A percentile compares a stretch with the other conserved stretches of the same genome.
phyloP scores from a whole-genome alignment of 2,113 vertebrate genomes.

The Anguilla rostrata region DNA sequence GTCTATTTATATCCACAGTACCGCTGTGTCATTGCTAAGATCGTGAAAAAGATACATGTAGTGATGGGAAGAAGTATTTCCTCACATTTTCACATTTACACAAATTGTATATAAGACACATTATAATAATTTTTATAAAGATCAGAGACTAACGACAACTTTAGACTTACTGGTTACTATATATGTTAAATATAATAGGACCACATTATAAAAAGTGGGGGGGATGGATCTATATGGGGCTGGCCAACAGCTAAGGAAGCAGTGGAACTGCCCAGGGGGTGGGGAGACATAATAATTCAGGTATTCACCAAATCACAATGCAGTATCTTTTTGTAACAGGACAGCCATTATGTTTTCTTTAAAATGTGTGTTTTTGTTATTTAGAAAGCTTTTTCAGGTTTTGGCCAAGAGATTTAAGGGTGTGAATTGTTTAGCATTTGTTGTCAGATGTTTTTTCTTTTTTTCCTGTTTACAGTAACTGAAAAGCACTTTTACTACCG shows the following conservation, averaged over 20 bases:
- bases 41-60: background rate
- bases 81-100: background rate
- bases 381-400: background rate
- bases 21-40: background rate
- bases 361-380: background rate
- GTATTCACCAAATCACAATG: background rate
- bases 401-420: background rate
- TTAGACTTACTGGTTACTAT: background rate
- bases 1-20: background rate
- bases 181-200: background rate
- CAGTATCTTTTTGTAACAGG: background rate
- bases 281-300: background rate
- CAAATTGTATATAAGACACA: background rate
- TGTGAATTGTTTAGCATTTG: background rate
- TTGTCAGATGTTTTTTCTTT: background rate
- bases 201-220: background rate
- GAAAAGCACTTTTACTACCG: slow-evolving; percentile 5
- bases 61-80: too few species aligned
- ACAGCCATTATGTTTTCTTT: background rate
- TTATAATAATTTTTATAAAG: background rate
- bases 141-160: background rate
- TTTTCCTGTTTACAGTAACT: background rate
- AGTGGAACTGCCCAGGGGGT: background rate
- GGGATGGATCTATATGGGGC: background rate
- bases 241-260: background rate